A percentile compares a stretch with the other conserved stretches of the same genome.
Conservation (phyloP, 2,888 invertebrate genomes). For the Drosophila conformis region DNA sequence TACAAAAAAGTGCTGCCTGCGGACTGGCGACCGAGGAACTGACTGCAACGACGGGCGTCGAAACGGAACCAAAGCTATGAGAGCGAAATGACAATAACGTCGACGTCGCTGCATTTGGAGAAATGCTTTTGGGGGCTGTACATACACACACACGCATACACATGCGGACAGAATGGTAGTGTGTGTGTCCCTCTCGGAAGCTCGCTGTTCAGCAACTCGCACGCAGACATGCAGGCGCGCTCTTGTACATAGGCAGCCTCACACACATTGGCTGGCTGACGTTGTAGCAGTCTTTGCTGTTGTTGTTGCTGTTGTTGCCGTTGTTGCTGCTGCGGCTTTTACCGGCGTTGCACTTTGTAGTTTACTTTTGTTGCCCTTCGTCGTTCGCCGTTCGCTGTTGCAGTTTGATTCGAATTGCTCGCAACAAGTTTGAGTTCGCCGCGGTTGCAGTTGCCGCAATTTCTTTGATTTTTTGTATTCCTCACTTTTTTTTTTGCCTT, state of each 20-base stretch:
- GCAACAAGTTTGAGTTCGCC: constrained; percentile 63
- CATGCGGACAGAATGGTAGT: constrained; percentile 3
- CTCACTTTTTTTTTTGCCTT: background rate
- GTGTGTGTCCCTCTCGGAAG: constrained; percentile 49
- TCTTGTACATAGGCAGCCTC: constrained; percentile 74
- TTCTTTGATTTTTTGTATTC: constrained; percentile 1
- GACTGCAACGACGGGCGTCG: constrained; percentile 63
- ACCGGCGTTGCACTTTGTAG: constrained; percentile 61
- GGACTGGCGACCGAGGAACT: constrained; percentile 52
- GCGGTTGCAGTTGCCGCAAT: constrained; percentile 44
- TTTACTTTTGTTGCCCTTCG: constrained; percentile 40
- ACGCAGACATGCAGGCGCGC: constrained; percentile 55
- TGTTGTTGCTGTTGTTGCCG: constrained; percentile 15
- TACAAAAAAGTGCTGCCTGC: constrained; percentile 19
- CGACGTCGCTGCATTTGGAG: constrained; percentile 73
- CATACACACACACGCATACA: constrained; percentile 33
- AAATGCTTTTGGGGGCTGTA: constrained; percentile 79
- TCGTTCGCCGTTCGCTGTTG: constrained; percentile 31
- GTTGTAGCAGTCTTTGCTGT: constrained; percentile 29
- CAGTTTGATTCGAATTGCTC: constrained; percentile 26
- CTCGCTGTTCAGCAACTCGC: constrained; percentile 33
- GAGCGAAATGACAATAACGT: constrained; percentile 47
- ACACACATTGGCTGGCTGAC: constrained; percentile 76
- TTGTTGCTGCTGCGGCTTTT: constrained; percentile 38
- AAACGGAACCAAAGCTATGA: constrained; percentile 66